A percentile compares a stretch with the other conserved stretches of the same genome.
These are phyloP conservation scores for Datnioides undecimradiatus DNA, from an alignment of 2,113 vertebrate genomes.

Conservation along the genomic window DNA sequence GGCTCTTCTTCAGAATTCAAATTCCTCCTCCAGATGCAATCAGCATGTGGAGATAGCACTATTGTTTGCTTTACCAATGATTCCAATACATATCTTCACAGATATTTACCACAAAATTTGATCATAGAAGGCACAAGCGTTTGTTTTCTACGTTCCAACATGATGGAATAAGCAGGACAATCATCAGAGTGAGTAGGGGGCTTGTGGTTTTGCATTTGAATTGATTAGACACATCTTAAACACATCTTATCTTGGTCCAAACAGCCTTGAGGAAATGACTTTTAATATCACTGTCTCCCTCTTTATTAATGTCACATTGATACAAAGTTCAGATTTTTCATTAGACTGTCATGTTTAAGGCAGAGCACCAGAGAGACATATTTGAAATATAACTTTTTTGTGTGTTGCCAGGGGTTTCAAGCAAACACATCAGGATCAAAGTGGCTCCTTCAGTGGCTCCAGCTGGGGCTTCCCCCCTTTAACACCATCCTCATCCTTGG, in stretches of 20 bases:
- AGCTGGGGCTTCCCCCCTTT: slow-evolving; percentile 36
- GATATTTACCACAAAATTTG: slow-evolving; percentile 19
- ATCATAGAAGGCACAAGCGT: slow-evolving; percentile 20
- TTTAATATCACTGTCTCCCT: neutral
- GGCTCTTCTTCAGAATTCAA: neutral
- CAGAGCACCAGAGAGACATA: neutral
- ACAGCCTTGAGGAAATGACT: neutral
- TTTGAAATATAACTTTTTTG: neutral
- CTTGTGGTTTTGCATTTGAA: slow-evolving; percentile 27
- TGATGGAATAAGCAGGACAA: slow-evolving; percentile 7
- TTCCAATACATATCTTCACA: slow-evolving; percentile 10
- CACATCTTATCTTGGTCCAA: slow-evolving; percentile 13
- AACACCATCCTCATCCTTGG: slow-evolving; percentile 38
- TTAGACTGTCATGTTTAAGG: slow-evolving; percentile 3
- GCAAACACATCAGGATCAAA: slow-evolving; percentile 45
- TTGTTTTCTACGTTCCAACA: slow-evolving; percentile 20
- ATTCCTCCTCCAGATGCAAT: slow-evolving; percentile 9
- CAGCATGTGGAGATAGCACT: neutral
- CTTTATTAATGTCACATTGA: slow-evolving; percentile 1
- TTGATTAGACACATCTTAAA: slow-evolving; percentile 26
- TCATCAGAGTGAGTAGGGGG: slow-evolving; percentile 5
- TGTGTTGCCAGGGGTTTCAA: slow-evolving; percentile 5
- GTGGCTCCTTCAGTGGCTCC: slow-evolving; percentile 19
- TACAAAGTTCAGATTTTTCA: neutral
- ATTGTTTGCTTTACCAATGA: neutral